Conservation (phyloP, 2,113 vertebrate genomes). For the Peucedramus taeniatus region DNA sequence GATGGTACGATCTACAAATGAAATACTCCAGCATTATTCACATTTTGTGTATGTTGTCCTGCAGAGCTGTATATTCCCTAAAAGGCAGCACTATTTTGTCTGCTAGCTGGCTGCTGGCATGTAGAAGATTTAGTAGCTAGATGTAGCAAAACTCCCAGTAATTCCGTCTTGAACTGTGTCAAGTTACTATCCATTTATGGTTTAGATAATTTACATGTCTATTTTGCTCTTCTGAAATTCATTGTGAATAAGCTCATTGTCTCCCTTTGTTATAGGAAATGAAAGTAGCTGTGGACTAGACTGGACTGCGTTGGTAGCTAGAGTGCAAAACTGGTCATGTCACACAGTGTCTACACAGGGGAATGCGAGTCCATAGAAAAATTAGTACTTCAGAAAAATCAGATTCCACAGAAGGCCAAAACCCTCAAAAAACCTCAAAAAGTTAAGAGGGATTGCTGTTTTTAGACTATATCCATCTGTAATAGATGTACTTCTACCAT, state of each 20-base stretch:
- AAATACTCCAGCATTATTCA: not conserved
- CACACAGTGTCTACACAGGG: constrained; percentile 35
- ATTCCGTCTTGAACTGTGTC: constrained; percentile 38
- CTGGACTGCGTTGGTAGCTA: constrained; percentile 8
- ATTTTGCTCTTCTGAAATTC: constrained; percentile 70
- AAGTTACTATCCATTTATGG: constrained; percentile 69
- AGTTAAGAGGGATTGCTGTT: not conserved
- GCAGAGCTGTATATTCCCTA: not conserved
- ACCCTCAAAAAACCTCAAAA: not conserved
- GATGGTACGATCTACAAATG: not conserved
- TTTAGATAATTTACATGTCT: constrained; percentile 75
- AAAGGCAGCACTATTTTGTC: not conserved
- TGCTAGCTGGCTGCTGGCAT: not conserved
- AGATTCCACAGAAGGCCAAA: not conserved
- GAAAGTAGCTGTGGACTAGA: constrained; percentile 48
- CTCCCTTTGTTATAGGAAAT: constrained; percentile 54
- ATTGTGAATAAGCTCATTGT: constrained; percentile 77
- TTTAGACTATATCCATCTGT: not conserved
- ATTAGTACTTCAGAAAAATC: not conserved
- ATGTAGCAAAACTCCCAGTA: constrained; percentile 23
- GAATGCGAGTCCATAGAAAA: constrained; percentile 30
- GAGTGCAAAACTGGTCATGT: constrained; percentile 39
- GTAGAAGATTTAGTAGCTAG: not conserved
- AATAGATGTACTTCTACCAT: not conserved
- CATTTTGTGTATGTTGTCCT: not conserved